Percentiles rank a stretch among this genome's conserved stretches.
phyloP scores from a whole-genome alignment of 37 sponge, comb jelly and placozoan species.

The Mnemiopsis leidyi region DNA sequence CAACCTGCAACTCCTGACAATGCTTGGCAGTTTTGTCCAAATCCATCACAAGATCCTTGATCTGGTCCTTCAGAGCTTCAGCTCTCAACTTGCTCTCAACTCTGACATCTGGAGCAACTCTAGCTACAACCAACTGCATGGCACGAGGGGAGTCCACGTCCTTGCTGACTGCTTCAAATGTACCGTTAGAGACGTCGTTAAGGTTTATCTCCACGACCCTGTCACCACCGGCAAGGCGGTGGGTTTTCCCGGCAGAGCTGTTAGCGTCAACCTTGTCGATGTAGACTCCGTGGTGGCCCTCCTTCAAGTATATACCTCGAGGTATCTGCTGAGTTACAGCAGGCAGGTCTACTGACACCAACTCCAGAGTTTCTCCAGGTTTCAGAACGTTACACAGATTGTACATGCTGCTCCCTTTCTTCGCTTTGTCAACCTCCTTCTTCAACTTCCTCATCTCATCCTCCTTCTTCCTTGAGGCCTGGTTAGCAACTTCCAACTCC shows the following conservation, averaged over 20 bases:
- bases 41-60: conserved; percentile 45
- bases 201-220: conserved; percentile 60
- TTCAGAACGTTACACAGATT: conserved; percentile 62
- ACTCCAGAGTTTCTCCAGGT: conserved; percentile 57
- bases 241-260: conserved; percentile 46
- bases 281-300: conserved; percentile 24
- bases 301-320: conserved; percentile 7
- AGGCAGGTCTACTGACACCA: conserved; percentile 52
- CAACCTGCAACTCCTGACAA: conserved; percentile 51
- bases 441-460: conserved; percentile 53
- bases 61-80: conserved; percentile 44
- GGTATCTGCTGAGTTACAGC: conserved; percentile 31
- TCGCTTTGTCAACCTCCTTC: conserved; percentile 62
- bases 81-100: conserved; percentile 56
- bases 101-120: conserved; percentile 55
- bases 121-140: conserved; percentile 61
- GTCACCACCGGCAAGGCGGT: conserved; percentile 9
- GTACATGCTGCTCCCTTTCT: conserved; percentile 65
- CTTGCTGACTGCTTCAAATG: conserved; percentile 1
- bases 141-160: conserved; percentile 32
- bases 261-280: conserved; percentile 19
- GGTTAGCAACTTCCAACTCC: conserved; percentile 39
- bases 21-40: conserved; percentile 54
- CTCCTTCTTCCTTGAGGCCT: background rate
- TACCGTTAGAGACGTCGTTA: conserved; percentile 37